phyloP scores from a whole-genome alignment of 2,113 vertebrate species.

The Ceuthmochares aereus region DNA sequence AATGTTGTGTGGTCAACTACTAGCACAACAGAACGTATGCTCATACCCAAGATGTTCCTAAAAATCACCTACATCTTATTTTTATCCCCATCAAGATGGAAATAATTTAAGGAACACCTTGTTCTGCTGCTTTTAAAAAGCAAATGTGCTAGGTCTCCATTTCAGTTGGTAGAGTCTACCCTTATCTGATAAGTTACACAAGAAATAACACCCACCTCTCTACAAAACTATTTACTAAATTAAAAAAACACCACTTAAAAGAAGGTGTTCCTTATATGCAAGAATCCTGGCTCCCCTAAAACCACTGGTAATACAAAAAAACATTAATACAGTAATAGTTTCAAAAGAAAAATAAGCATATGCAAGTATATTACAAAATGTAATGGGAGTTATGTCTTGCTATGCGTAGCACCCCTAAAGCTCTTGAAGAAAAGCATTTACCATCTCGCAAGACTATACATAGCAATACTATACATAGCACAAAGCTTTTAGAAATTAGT shows the following conservation, averaged over 20 bases:
- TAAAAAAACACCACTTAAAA: constrained; percentile 32
- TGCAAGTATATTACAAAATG: not conserved
- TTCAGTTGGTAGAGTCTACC: not conserved
- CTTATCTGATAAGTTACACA: constrained; percentile 22
- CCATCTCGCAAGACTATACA: not conserved
- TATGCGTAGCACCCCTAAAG: not conserved
- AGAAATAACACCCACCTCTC: constrained; percentile 3
- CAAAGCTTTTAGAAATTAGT: not conserved
- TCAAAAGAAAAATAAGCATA: not conserved
- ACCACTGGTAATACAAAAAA: not conserved
- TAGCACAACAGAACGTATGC: not conserved
- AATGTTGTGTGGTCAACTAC: not conserved
- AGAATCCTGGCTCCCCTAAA: constrained; percentile 18
- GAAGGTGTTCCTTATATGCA: not conserved
- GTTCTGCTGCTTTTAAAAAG: not conserved
- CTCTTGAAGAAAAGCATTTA: not conserved
- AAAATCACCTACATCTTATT: not conserved
- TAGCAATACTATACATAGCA: not conserved
- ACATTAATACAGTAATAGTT: not conserved
- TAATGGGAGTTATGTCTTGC: not conserved
- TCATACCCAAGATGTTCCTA: not conserved
- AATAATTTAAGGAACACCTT: not conserved
- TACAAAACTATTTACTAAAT: not conserved
- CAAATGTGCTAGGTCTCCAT: not conserved
- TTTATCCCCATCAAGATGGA: not conserved